phyloP scores from a whole-genome alignment of 2,113 vertebrate species.

The Rhodinocichla rosea region DNA sequence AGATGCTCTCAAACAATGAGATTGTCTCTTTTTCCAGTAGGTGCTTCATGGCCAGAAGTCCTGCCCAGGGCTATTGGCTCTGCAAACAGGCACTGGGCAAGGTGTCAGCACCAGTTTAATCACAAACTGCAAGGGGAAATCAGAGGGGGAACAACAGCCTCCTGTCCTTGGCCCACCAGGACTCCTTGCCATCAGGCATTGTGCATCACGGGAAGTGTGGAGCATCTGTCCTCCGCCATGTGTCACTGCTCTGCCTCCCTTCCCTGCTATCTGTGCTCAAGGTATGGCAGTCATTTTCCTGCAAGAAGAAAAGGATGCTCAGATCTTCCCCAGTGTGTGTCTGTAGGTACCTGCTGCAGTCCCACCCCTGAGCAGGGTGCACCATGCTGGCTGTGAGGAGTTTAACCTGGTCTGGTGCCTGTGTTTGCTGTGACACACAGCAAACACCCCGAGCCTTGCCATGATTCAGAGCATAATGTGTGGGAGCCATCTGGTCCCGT shows the following conservation, averaged over 20 bases:
- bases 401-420: not conserved
- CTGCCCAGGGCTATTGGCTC: not conserved
- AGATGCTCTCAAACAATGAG: not conserved
- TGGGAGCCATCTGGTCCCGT: constrained; percentile 70
- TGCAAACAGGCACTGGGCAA: not conserved
- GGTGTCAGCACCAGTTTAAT: constrained; percentile 5
- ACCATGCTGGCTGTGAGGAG: constrained; percentile 12
- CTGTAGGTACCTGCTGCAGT: constrained; percentile 13
- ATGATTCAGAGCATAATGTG: constrained; percentile 68
- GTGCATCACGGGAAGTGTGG: not conserved
- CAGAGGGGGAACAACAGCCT: not conserved
- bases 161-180: constrained; percentile 28
- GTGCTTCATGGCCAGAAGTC: not conserved
- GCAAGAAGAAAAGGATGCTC: not conserved
- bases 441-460: constrained; percentile 60
- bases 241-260: not conserved
- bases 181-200: constrained; percentile 16
- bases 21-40: not conserved
- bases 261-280: not conserved
- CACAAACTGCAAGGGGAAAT: not conserved
- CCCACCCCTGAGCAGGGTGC: not conserved
- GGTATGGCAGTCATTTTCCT: not conserved
- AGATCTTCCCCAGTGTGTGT: not conserved
- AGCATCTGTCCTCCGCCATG: constrained; percentile 43
- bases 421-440: constrained; percentile 46